Evolutionary conservation across 2,113 vertebrate species (phyloP).

Genomic region (Entomyzon cyanotis): DNA sequence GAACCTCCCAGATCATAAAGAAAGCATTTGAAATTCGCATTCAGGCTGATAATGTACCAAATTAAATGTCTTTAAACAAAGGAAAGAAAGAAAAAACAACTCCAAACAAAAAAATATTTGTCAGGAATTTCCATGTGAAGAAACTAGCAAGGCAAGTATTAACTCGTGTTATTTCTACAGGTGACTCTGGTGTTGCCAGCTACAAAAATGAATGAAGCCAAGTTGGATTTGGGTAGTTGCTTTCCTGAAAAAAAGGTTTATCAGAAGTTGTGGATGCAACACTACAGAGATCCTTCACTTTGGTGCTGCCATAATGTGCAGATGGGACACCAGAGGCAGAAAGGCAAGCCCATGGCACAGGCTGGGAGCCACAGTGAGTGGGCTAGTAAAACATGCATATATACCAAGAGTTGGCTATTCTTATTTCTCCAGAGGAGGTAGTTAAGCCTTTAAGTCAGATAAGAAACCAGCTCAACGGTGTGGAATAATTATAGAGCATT

Average conservation of each 20-base stretch:
- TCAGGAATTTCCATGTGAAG: not conserved
- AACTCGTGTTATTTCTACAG: not conserved
- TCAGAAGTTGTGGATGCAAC: accelerated
- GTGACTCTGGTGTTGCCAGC: not conserved
- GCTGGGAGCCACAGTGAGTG: not conserved
- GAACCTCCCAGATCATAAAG: not conserved
- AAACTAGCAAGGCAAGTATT: not conserved
- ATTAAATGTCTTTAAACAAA: not conserved
- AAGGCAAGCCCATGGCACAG: not conserved
- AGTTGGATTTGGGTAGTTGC: not conserved
- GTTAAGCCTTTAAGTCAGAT: constrained; percentile 19
- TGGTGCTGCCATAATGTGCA: accelerated
- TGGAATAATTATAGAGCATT: constrained; percentile 58
- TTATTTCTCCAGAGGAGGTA: constrained; percentile 31
- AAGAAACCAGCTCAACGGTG: constrained; percentile 25
- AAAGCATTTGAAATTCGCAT: not conserved
- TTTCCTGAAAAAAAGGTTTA: not conserved
- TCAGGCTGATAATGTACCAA: not conserved
- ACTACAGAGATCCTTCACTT: not conserved
- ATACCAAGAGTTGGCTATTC: not conserved
- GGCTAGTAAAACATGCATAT: not conserved
- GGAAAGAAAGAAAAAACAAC: not conserved
- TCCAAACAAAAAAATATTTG: not conserved
- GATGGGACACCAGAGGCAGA: not conserved
- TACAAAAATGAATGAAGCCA: not conserved